Evolutionary conservation across 2,797 vertebrate species (phyloP).

Genomic region (Diglossa cyanea): DNA sequence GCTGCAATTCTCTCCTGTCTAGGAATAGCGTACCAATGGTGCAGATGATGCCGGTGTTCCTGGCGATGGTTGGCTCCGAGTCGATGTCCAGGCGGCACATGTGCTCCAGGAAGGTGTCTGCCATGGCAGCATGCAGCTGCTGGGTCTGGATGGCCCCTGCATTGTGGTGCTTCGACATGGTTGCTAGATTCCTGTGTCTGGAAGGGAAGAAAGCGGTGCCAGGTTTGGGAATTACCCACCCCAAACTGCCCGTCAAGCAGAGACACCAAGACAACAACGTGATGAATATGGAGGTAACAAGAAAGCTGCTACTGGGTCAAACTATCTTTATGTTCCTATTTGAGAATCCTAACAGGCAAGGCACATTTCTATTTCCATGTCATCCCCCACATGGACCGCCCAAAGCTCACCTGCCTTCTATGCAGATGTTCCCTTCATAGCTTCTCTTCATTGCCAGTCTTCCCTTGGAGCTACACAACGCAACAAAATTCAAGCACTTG

Average conservation of each 20-base stretch:
- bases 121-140: slow-evolving; percentile 94
- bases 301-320: slow-evolving; percentile 39
- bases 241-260: neutral
- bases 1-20: neutral
- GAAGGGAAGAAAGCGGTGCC: neutral
- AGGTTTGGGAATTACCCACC: neutral
- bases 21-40: slow-evolving; percentile 87
- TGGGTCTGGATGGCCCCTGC: slow-evolving; percentile 86
- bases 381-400: slow-evolving; percentile 19
- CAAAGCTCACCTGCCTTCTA: slow-evolving; percentile 67
- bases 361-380: slow-evolving; percentile 23
- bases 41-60: slow-evolving; percentile 98
- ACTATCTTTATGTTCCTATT: slow-evolving; percentile 48
- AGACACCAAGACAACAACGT: slow-evolving; percentile 26
- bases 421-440: slow-evolving; percentile 71
- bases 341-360: slow-evolving; percentile 40
- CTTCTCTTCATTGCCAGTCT: slow-evolving; percentile 71
- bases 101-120: slow-evolving; percentile 93
- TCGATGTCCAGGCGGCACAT: slow-evolving; percentile 97
- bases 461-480: slow-evolving; percentile 68
- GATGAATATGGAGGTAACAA: slow-evolving; percentile 39
- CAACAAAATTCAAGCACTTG: slow-evolving; percentile 68
- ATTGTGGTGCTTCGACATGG: slow-evolving; percentile 85
- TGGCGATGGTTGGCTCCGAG: slow-evolving; percentile 87
- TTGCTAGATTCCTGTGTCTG: slow-evolving; percentile 43